Base-by-base conservation (phyloP, 2,113 vertebrate species). In the Vulpes ferrilata region DNA sequence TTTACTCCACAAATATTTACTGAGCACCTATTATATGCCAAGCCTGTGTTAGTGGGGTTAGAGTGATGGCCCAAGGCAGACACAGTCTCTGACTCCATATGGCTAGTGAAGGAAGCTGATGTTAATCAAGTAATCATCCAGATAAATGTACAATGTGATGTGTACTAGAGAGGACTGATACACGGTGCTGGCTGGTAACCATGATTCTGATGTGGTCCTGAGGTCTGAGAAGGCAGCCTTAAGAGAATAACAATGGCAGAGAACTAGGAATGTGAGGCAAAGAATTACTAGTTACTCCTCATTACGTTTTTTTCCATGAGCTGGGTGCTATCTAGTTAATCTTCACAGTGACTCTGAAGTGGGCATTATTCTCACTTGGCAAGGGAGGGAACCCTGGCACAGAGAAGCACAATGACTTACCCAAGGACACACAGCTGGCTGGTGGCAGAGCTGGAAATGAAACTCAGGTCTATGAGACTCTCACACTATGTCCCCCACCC, bases 121-220 rank as follows among this genome's bases (percentile, higher is more conserved):
- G 17, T 43, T 60, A 69, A 51, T 53, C 5, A 78, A 32, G 85
- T 22, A 51, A 30, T 57, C 43, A 74, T 23, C 11, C 35, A 53
- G 25, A 62, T 59, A 23, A 74, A 71, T 12, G n/a, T 62, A 17
- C 80, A 38, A 25, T 2, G 32, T 74, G 67, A 9, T 0, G 5
- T 62, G 32, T 30, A 53, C 35, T 23, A 15, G 19, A 30, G 2
- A 74, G 78, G 64, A 20, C 0, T 3, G 20, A 38, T 19, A 10
- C 0, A 2, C 0, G 1, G 32, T 20, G 5, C 22, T 55, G n/a
- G 81, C 3, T 25, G 55, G 3, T 15, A n/a, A 55, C 11, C 10
- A 32, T 0, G 30, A 43, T 53, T 74, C 51, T 73, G 51, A 65
- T 48, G 60, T 62, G 7, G 90, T 57, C 38, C 27, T 6, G 1